Conservation (phyloP, 2,797 vertebrate species). For the Anguilla anguilla region DNA sequence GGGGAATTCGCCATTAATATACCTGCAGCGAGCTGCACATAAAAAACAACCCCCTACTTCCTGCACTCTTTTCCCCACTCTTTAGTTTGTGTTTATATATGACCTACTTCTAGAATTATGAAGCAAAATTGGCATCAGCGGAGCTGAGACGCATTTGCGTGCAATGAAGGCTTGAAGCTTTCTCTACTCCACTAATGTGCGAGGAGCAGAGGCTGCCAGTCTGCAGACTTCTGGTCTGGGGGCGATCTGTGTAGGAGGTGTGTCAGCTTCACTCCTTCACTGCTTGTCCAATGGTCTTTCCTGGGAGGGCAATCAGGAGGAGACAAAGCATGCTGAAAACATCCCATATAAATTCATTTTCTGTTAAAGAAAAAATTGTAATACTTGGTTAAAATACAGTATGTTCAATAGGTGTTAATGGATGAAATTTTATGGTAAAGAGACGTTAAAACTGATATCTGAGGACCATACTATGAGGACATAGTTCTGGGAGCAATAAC, state of each 20-base stretch:
- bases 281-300: neutral
- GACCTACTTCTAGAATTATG: neutral
- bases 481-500: neutral
- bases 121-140: neutral
- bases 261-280: neutral
- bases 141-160: neutral
- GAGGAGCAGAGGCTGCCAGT: neutral
- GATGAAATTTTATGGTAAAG: neutral
- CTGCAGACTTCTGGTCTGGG: neutral
- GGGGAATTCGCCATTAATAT: constrained; percentile 28
- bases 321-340: neutral
- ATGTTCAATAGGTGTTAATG: neutral
- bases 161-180: neutral
- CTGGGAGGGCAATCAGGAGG: neutral
- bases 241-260: neutral
- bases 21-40: neutral
- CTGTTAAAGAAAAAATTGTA: neutral
- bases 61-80: neutral
- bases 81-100: neutral
- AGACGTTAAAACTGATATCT: neutral
- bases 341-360: too few species aligned
- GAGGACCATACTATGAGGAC: too few species aligned
- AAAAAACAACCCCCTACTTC: neutral
- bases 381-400: neutral
- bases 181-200: neutral